Percentiles rank a stretch among this genome's conserved stretches.
Evolutionary conservation across 2,888 invertebrate genomes (phyloP).

Genomic region (Callinectes sapidus): DNA sequence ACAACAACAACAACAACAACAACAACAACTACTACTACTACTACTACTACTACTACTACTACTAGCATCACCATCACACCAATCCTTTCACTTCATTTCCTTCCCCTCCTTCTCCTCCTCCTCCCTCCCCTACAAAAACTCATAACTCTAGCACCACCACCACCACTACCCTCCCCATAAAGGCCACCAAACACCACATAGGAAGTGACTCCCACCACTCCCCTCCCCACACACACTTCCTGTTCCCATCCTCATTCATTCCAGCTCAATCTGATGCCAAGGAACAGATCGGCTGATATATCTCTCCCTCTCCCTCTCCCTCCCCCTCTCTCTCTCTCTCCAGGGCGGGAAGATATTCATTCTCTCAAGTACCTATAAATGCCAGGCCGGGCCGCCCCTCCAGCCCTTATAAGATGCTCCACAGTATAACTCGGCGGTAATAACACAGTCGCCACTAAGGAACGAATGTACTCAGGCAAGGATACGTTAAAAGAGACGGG

Average conservation of each 20-base stretch:
- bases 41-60: not conserved
- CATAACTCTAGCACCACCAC: not conserved
- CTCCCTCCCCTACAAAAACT: not conserved
- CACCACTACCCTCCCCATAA: not conserved
- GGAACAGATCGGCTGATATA: not conserved
- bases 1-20: too few species aligned
- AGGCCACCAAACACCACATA: not conserved
- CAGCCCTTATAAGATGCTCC: not conserved
- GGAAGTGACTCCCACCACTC: not conserved
- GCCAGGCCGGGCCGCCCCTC: not conserved
- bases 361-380: conserved; percentile 27
- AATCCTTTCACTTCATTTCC: not conserved
- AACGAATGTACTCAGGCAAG: not conserved
- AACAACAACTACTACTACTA: not conserved
- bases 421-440: conserved; percentile 8
- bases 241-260: not conserved
- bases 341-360: conserved; percentile 24
- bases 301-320: not conserved
- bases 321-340: not conserved
- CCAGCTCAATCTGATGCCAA: not conserved
- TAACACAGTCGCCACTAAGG: not conserved
- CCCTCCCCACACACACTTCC: conserved; percentile 1
- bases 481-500: not conserved
- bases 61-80: not conserved
- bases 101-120: not conserved